A percentile compares a stretch with the other conserved stretches of the same genome.
Conservation (phyloP, 2,113 vertebrate genomes). For the Tyrannus savana region DNA sequence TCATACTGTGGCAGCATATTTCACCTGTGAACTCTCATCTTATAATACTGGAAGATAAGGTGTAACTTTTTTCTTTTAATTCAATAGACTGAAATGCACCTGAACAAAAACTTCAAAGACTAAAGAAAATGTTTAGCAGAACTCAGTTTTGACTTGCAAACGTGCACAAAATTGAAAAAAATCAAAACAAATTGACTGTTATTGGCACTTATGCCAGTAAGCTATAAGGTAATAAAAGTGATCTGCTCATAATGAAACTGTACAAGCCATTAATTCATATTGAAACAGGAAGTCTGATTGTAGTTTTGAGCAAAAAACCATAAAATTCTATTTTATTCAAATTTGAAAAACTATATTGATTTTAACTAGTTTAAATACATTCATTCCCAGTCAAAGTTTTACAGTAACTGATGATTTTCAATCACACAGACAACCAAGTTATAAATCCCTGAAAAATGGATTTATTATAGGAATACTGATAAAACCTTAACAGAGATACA, state of each 20-base stretch:
- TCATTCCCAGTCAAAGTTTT: conserved; percentile 49
- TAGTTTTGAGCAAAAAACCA: not conserved
- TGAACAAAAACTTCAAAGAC: not conserved
- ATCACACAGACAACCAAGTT: conserved; percentile 20
- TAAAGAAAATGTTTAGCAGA: not conserved
- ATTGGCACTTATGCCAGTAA: conserved; percentile 1
- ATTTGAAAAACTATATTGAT: conserved; percentile 36
- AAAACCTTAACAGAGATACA: conserved; percentile 66
- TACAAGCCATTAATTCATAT: conserved; percentile 31
- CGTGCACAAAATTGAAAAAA: not conserved
- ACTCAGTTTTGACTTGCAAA: not conserved
- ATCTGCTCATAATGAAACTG: not conserved
- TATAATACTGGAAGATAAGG: not conserved
- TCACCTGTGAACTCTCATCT: not conserved
- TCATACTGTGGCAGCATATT: not conserved
- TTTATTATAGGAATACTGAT: conserved; percentile 69
- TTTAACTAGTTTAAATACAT: conserved; percentile 53
- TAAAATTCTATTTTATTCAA: conserved; percentile 28
- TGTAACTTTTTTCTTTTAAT: not conserved
- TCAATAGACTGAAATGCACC: not conserved
- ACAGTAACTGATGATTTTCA: conserved; percentile 52
- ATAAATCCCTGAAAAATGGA: conserved; percentile 64
- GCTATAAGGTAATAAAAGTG: not conserved
- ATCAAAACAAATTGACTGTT: not conserved
- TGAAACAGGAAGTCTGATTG: conserved; percentile 9